Percentiles rank a stretch among this genome's conserved stretches.
These are phyloP conservation scores for Hemicordylus capensis DNA, from an alignment of 2,113 vertebrate species.

Conservation along the genomic window DNA sequence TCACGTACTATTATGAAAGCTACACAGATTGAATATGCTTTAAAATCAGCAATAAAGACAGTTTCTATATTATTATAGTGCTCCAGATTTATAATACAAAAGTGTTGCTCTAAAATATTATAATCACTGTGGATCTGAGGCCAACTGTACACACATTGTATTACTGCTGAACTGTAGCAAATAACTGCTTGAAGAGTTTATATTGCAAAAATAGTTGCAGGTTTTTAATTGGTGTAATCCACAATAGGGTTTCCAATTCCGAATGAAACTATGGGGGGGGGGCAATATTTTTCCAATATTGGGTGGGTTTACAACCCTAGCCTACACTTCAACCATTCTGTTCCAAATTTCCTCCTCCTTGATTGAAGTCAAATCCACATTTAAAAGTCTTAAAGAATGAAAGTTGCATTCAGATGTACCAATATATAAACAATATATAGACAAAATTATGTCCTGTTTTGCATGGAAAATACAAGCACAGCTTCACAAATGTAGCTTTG, in stretches of 20 bases:
- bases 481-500: too few relatives aligned
- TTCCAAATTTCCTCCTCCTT: neutral
- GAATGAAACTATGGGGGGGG: too few relatives aligned
- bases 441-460: neutral
- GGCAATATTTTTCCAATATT: too few relatives aligned
- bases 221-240: too few relatives aligned
- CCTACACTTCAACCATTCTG: neutral
- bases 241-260: too few relatives aligned
- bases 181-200: neutral
- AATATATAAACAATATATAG: neutral
- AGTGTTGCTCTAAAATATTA: neutral
- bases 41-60: neutral
- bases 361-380: neutral
- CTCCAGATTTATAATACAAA: neutral
- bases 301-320: too few relatives aligned
- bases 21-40: slow-evolving; percentile 6
- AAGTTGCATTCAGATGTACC: neutral
- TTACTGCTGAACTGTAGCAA: neutral
- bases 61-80: neutral
- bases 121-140: neutral
- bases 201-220: neutral
- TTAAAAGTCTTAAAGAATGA: neutral
- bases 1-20: neutral
- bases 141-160: neutral
- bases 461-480: neutral